Percentiles rank a stretch among this genome's conserved stretches.
Evolutionary conservation across 1,140 invertebrate species (phyloP).

Genomic region (Eciton burchellii): DNA sequence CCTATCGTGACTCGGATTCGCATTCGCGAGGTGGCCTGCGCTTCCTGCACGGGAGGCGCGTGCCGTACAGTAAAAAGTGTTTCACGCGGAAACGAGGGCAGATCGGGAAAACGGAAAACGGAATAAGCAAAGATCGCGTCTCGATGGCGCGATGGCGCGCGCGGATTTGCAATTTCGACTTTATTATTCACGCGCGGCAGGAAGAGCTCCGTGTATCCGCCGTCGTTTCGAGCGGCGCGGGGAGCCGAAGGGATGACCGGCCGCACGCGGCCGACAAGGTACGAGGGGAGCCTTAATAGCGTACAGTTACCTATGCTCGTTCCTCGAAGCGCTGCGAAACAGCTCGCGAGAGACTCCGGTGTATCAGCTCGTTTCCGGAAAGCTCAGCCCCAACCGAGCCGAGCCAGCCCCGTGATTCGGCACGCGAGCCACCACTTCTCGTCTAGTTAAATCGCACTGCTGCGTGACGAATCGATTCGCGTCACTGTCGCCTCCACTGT

Average conservation of each 20-base stretch:
- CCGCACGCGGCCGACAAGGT: not conserved
- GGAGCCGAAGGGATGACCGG: not conserved
- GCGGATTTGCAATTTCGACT: not conserved
- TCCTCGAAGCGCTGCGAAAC: constrained; percentile 21
- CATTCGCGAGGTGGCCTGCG: no score
- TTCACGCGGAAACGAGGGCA: no score
- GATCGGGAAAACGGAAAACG: no score
- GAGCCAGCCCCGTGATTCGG: constrained; percentile 42
- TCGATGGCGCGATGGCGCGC: no score
- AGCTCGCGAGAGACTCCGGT: constrained; percentile 35
- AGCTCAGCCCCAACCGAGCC: constrained; percentile 13
- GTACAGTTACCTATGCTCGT: constrained; percentile 63
- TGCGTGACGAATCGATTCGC: constrained; percentile 26
- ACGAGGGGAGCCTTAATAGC: not conserved
- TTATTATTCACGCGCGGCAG: not conserved
- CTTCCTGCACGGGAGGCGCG: no score
- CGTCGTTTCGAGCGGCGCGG: not conserved
- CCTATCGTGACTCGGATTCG: no score
- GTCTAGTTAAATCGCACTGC: constrained; percentile 40
- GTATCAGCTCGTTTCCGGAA: constrained; percentile 50
- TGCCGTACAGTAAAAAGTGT: no score
- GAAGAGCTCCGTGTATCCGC: not conserved
- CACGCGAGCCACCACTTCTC: constrained; percentile 45
- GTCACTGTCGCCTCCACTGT: constrained; percentile 33
- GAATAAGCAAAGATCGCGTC: no score